phyloP scores from a whole-genome alignment of 2,113 vertebrate species.

The Acanthisitta chloris region DNA sequence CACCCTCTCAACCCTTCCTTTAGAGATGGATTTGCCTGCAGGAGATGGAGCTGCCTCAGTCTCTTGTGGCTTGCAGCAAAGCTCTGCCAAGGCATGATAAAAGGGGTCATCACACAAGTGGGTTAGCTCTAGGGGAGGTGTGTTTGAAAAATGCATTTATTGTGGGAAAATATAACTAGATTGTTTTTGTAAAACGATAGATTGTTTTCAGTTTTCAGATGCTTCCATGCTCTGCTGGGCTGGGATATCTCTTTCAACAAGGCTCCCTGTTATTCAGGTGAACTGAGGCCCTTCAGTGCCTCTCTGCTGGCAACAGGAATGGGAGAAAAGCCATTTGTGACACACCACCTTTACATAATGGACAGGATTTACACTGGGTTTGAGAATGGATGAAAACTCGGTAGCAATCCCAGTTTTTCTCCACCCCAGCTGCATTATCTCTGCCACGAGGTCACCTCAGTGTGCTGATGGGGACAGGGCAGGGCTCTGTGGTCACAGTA shows the following conservation, averaged over 20 bases:
- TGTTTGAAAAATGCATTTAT: background rate
- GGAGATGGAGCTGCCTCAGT: background rate
- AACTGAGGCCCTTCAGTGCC: background rate
- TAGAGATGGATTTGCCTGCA: background rate
- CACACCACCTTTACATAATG: background rate
- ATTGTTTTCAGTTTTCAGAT: background rate
- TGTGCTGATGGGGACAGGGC: background rate
- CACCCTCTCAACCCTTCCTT: background rate
- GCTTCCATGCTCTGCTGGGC: background rate
- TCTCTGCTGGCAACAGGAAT: background rate
- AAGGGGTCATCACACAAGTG: background rate
- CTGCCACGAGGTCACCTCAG: background rate
- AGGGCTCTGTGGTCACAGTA: background rate
- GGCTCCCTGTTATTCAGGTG: background rate
- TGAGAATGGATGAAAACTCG: background rate
- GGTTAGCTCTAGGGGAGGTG: background rate
- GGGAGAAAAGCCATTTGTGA: constrained; percentile 18
- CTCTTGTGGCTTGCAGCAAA: background rate
- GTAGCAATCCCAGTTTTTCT: background rate
- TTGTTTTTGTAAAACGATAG: background rate
- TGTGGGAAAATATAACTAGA: background rate
- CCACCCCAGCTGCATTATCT: background rate
- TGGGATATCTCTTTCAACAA: background rate
- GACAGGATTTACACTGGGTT: background rate
- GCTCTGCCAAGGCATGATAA: background rate